Conservation (phyloP, 1,140 invertebrate genomes). For the Geopemphigus sp. region DNA sequence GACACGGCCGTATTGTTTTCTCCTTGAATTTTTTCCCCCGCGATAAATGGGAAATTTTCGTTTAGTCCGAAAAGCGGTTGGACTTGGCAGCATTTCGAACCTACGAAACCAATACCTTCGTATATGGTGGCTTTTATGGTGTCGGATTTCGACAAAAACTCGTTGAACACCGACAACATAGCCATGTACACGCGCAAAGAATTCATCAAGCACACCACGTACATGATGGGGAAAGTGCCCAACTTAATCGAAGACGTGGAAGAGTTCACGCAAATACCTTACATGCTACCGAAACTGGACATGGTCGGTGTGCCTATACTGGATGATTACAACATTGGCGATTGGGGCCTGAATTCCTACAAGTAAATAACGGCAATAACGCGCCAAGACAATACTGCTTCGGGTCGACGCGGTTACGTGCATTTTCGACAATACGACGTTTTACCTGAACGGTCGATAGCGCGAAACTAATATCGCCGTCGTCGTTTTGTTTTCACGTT, state of each 20-base stretch:
- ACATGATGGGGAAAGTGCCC: constrained; percentile 57
- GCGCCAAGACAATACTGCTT: too few relatives aligned
- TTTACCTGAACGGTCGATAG: too few relatives aligned
- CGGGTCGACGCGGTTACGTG: too few relatives aligned
- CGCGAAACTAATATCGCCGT: too few relatives aligned
- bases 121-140: constrained; percentile 73
- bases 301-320: constrained; percentile 67
- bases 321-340: constrained; percentile 84
- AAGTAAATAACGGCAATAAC: constrained; percentile 54
- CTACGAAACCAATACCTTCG: constrained; percentile 74
- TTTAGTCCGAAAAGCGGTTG: constrained; percentile 59
- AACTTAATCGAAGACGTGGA: constrained; percentile 54
- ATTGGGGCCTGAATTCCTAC: constrained; percentile 70
- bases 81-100: constrained; percentile 76
- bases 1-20: too few relatives aligned
- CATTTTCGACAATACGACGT: too few relatives aligned
- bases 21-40: too few relatives aligned
- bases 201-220: constrained; percentile 57
- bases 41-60: too few relatives aligned
- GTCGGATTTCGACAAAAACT: constrained; percentile 61
- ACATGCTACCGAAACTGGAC: constrained; percentile 62
- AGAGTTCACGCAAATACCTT: constrained; percentile 51
- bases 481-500: too few relatives aligned
- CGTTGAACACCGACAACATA: constrained; percentile 52
- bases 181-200: constrained; percentile 68